Base-by-base conservation (phyloP, 2,888 invertebrate genomes). In the Andrena bucephala region DNA sequence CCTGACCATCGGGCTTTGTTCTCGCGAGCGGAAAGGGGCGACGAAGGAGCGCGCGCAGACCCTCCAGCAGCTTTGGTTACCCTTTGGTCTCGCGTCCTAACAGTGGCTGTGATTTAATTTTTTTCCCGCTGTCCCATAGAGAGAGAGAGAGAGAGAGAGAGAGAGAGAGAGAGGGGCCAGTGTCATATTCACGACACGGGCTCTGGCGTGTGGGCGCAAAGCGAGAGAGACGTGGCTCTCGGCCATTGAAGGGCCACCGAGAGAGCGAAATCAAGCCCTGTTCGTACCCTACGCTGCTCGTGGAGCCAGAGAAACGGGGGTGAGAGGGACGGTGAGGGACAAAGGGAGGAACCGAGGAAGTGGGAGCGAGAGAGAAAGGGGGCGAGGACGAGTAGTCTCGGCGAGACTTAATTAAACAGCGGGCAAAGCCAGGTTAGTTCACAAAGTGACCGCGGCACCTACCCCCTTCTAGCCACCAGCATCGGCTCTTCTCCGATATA, bases 341-440 rank as follows among this genome's bases (percentile, higher is more conserved):
- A 63, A 54, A 62, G 79, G 59, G 73, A 24, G 62, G 27, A n/a
- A 48, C 16, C 27, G n/a, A 60, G 62, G n/a, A 31, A 48, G 31
- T 16, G 36, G 73, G 75, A 54, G 76, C 4, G 42, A 13, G 42
- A 78, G 63, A 84, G 85, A 83, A 54, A 84, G 81, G 85, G 88
- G 87, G 88, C 86, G 85, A 89, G 91, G 89, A 90, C 88, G 91
- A 92, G 92, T 91, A 92, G 93, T 91, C 92, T 91, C 92, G 93
- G 93, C 91, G 90, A 93, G 93, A 94, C 93, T 94, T 94, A 94
- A 94, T 94, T 94, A 94, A 94, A 94, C 93, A 93, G 91, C 91
- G 90, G 89, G 92, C 91, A 93, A 93, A 93, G 93, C 93, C 92
- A 91, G 93, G 92, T 93, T 93, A 93, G 93, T 92, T 93, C 93